Base-by-base conservation (phyloP, 2,797 vertebrate genomes). In the Coregonus sp. region DNA sequence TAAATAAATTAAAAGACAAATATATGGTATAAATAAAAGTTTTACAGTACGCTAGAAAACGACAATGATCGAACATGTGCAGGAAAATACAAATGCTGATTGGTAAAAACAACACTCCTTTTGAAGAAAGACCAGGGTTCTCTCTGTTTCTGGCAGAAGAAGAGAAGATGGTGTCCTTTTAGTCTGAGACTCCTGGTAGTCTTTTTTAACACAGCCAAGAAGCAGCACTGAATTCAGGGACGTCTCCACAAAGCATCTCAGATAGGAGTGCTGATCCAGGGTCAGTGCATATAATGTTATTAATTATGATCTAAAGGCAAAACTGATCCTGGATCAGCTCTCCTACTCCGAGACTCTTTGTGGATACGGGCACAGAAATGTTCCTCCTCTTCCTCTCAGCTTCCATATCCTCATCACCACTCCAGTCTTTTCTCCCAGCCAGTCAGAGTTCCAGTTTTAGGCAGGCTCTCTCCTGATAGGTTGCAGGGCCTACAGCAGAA, bases 1-100 rank as follows among this genome's bases (percentile, higher is more conserved):
- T 94, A 95, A 94, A 95, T 95, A 94, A 95, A 94, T 95, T 90
- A 94, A 92, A 94, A 86, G 89, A 81, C 70, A 84, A 63, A 25
- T 25, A 37, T 33, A 81, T 72, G 31, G 80, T 90, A 94, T 93
- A 92, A 94, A 95, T 92, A 94, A 90, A 90, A 72, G 11, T 85
- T 91, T 92, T 86, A 91, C 92, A 92, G 90, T 94, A 93, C 91
- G 93, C 85, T 86, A 91, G 77, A 86, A 81, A 82, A 89, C 71
- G 81, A 83, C 59, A 63, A 63, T 1, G 59, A 63, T 2, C 0
- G 84, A 86, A 86, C 78, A 86, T 72, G 86, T 86, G 89, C 87
- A 84, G 87, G 79, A 88, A 91, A 86, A 93, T 90, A 93, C 72
- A 90, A 92, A 91, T 80, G 84, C 82, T 88, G 84, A 90, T 81